Percentiles rank a stretch among this genome's conserved stretches.
phyloP scores from a whole-genome alignment of 2,888 invertebrate species.

The Plebejus argus region DNA sequence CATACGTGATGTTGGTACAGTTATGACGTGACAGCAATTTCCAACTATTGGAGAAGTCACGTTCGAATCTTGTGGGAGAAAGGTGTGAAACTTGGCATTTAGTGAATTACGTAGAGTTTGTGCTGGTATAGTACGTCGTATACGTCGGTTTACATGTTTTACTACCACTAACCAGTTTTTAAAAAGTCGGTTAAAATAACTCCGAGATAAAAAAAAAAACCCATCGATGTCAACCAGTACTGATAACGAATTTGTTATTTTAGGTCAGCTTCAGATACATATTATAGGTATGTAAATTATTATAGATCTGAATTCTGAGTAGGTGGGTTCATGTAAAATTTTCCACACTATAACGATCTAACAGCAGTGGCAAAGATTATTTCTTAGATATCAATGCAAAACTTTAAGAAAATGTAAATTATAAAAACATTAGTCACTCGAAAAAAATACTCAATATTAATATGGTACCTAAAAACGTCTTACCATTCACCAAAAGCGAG shows the following conservation, averaged over 20 bases:
- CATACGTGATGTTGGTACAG: conserved; percentile 15
- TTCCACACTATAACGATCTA: conserved; percentile 12
- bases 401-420: too few species aligned
- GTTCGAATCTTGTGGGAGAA: conserved; percentile 22
- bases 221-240: conserved; percentile 10
- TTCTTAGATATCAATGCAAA: too few species aligned
- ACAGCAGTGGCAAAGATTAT: neutral
- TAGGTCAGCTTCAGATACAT: neutral
- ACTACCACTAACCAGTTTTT: neutral
- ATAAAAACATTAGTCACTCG: neutral
- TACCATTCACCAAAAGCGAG: conserved; percentile 6
- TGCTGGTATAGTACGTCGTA: neutral
- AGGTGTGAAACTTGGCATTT: conserved; percentile 12
- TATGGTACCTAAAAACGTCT: neutral
- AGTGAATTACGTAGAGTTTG: neutral
- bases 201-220: conserved; percentile 1
- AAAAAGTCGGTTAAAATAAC: neutral
- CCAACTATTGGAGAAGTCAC: conserved; percentile 20
- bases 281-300: neutral
- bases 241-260: conserved; percentile 25
- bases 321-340: neutral
- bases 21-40: conserved; percentile 17
- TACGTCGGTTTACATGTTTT: neutral
- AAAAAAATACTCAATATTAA: neutral
- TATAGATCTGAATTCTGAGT: neutral